Percentiles rank a stretch among this genome's conserved stretches.
Conservation (phyloP, 2,113 vertebrate genomes). For the Platanista minor region DNA sequence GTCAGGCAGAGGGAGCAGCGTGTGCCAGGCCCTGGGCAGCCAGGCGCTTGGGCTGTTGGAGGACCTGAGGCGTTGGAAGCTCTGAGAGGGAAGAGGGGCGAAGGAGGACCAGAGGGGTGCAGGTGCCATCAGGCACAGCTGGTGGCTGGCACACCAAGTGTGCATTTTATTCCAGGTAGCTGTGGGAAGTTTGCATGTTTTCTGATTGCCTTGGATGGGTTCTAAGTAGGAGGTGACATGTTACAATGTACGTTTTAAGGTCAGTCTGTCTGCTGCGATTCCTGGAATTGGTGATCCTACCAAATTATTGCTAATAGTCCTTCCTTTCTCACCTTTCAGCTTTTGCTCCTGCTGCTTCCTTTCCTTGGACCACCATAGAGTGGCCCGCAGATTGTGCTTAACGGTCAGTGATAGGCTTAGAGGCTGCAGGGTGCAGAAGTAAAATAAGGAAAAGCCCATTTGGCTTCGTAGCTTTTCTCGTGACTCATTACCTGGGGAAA, state of each 20-base stretch:
- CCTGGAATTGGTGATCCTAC: neutral
- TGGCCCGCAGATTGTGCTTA: too few species aligned
- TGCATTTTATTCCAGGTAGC: neutral
- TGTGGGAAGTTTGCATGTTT: neutral
- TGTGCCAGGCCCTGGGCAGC: neutral
- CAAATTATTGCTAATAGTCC: neutral
- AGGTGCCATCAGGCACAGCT: too few species aligned
- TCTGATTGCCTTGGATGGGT: neutral
- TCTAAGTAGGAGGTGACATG: neutral
- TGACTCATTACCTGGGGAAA: conserved; percentile 29
- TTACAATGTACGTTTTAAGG: neutral
- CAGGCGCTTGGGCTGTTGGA: neutral
- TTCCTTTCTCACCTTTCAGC: neutral
- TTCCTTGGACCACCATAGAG: neutral
- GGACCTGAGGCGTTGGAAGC: neutral
- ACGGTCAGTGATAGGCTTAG: neutral
- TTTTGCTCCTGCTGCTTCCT: neutral
- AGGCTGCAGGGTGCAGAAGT: neutral
- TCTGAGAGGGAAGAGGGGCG: neutral
- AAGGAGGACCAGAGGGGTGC: neutral
- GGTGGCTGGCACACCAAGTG: rapidly evolving
- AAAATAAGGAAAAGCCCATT: neutral
- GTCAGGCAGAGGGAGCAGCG: neutral
- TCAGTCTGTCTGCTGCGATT: neutral
- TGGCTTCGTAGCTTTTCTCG: neutral